phyloP scores from a whole-genome alignment of 2,797 vertebrate species.

The Danio jaintianensis region DNA sequence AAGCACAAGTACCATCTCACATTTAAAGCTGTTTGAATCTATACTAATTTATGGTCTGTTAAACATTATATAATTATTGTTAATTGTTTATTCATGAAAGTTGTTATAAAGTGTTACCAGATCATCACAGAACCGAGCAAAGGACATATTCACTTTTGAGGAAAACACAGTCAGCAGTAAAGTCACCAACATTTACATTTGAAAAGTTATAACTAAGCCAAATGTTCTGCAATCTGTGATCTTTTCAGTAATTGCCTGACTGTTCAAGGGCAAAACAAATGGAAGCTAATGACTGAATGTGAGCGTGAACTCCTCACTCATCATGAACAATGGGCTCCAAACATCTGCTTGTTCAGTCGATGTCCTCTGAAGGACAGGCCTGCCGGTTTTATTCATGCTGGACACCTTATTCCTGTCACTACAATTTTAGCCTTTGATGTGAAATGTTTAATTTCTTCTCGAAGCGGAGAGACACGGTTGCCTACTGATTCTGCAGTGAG shows the following conservation, averaged over 20 bases:
- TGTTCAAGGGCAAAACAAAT: neutral
- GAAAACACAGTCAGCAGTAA: neutral
- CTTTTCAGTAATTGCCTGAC: neutral
- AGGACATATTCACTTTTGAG: neutral
- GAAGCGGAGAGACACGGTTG: neutral
- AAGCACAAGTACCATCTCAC: too few relatives aligned
- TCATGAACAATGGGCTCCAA: slow-evolving; percentile 4
- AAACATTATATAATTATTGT: too few relatives aligned
- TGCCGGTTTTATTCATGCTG: slow-evolving; percentile 19
- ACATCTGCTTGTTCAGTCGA: neutral
- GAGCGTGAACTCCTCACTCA: neutral
- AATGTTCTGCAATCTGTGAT: neutral
- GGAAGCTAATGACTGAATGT: slow-evolving; percentile 10
- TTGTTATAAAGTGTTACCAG: too few relatives aligned
- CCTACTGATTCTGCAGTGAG: neutral
- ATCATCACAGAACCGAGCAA: neutral
- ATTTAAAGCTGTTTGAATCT: too few relatives aligned
- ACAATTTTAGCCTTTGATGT: slow-evolving; percentile 15
- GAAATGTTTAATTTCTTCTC: slow-evolving; percentile 10
- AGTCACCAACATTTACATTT: neutral
- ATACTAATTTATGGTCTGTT: too few relatives aligned
- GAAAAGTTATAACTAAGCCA: too few relatives aligned
- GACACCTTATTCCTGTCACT: slow-evolving; percentile 8
- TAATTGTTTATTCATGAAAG: too few relatives aligned
- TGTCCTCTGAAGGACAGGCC: neutral